These are phyloP conservation scores for Panulirus ornatus DNA, from an alignment of 1,140 invertebrate species.

Conservation along the genomic window DNA sequence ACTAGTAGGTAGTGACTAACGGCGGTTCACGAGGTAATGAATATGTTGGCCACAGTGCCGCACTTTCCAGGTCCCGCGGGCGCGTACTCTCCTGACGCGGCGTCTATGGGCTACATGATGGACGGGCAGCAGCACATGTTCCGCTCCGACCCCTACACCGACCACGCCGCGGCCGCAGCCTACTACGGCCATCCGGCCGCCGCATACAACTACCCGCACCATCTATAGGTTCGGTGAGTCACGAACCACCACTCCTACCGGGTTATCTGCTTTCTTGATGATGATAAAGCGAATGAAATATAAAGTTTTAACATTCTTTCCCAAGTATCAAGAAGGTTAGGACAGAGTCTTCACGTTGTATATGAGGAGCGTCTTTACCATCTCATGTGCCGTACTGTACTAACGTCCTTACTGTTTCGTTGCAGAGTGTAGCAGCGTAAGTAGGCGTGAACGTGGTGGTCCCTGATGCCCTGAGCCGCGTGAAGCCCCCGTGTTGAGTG, in stretches of 20 bases:
- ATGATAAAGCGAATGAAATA: no score
- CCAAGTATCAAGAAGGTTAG: no score
- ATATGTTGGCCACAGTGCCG: constrained; percentile 71
- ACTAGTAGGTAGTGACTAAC: constrained; percentile 28
- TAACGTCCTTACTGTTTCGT: neutral
- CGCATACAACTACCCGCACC: constrained; percentile 74
- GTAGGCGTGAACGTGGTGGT: constrained; percentile 47
- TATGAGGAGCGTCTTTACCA: no score
- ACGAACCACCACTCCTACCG: no score
- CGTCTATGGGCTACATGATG: constrained; percentile 80
- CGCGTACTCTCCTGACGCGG: constrained; percentile 80
- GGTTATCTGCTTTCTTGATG: no score
- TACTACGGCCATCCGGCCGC: constrained; percentile 77
- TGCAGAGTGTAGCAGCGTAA: constrained; percentile 63
- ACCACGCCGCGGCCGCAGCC: constrained; percentile 79
- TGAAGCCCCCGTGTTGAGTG: constrained; percentile 18
- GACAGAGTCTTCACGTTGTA: no score
- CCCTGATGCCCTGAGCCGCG: constrained; percentile 36
- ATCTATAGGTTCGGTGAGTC: constrained; percentile 74
- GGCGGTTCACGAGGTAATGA: constrained; percentile 41
- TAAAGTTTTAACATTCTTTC: no score
- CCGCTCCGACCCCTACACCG: constrained; percentile 74
- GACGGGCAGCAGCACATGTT: constrained; percentile 78
- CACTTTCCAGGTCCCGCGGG: constrained; percentile 78
- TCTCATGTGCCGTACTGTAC: no score